Evolutionary conservation across 2,888 invertebrate species (phyloP), one percentile per base, ranked within the genome.

Genomic region (Bellardia bayeri): DNA sequence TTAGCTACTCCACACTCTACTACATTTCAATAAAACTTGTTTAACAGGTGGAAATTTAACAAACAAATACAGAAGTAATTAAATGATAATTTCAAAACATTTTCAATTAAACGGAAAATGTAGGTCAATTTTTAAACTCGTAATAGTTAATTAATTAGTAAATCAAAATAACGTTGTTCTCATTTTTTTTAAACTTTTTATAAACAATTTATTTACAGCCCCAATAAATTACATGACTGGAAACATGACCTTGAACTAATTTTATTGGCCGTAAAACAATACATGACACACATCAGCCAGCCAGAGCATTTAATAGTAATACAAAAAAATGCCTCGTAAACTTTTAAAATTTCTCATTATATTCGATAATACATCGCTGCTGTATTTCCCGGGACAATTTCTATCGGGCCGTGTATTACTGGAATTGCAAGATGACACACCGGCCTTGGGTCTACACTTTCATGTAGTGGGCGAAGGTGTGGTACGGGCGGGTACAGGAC

Each of bases 391-490:
- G 86, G 98, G 98, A 7, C 98, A 98, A 94, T 98, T 98, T 94
- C 94, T 98, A 89, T 98, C 98, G 79, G 98, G 98, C 58, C 95
- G 98, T 92, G 98, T 98, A 82, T 95, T 98, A 79, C 96, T 98
- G 92, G 98, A 98, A 93, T 94, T 98, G 88, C 98, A 98, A 93
- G 98, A 98, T 94, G 98, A 98, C 94, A 98, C 98, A 89, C 97
- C 97, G 88, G 97, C 97, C n/a, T 94, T 97, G 91, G 98, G 98
- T 88, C 94, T 98, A 79, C 98, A 98, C 94, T 98, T 98, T 93
- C 98, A 98, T 94, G 98, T 98, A 56, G 97, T 98, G 87, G 98
- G 98, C 13, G 98, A 98, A 94, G 98, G 98, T 86, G 98, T 98
- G 76, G 98, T 98, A n/a, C 95, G 97, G 85, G 96, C 98, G 45